Evolutionary conservation across 2,888 invertebrate genomes (phyloP).

Genomic region (Sympetrum striolatum): DNA sequence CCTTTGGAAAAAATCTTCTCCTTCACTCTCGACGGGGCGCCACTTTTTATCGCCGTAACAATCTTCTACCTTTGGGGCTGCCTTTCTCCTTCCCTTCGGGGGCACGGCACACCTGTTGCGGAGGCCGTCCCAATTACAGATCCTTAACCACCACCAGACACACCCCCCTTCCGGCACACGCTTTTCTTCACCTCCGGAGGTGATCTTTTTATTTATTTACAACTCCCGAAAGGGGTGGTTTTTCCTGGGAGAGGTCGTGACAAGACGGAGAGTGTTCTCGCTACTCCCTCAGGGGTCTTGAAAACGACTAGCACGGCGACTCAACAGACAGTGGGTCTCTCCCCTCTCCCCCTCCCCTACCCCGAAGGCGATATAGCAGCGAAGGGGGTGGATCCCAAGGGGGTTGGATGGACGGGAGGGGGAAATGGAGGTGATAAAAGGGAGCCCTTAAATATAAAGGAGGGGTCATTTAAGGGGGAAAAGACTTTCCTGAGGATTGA

Average conservation of each 20-base stretch:
- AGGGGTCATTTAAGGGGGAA: conserved; percentile 4
- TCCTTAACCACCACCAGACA: conserved; percentile 27
- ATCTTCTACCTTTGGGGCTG: background rate
- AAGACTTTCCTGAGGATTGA: background rate
- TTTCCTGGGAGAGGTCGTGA: background rate
- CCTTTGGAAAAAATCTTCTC: background rate
- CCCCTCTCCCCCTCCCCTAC: background rate
- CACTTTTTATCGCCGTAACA: background rate
- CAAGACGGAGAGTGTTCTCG: background rate
- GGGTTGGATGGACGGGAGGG: background rate
- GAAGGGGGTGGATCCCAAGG: background rate
- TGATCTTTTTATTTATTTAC: background rate
- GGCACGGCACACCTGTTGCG: conserved; percentile 36
- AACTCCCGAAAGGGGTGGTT: background rate
- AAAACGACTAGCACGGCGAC: conserved; percentile 41
- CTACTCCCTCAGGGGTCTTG: conserved; percentile 28
- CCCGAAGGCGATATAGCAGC: conserved; percentile 32
- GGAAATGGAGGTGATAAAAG: conserved; percentile 8
- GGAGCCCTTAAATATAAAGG: background rate
- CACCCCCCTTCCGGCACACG: background rate
- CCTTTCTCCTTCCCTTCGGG: background rate
- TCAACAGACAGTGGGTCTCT: conserved; percentile 4
- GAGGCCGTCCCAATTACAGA: conserved; percentile 18
- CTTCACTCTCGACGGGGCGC: background rate
- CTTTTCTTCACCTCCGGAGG: background rate